A percentile compares a stretch with the other conserved stretches of the same genome.
phyloP scores from a whole-genome alignment of 2,888 invertebrate species.

The Watsonalla binaria region DNA sequence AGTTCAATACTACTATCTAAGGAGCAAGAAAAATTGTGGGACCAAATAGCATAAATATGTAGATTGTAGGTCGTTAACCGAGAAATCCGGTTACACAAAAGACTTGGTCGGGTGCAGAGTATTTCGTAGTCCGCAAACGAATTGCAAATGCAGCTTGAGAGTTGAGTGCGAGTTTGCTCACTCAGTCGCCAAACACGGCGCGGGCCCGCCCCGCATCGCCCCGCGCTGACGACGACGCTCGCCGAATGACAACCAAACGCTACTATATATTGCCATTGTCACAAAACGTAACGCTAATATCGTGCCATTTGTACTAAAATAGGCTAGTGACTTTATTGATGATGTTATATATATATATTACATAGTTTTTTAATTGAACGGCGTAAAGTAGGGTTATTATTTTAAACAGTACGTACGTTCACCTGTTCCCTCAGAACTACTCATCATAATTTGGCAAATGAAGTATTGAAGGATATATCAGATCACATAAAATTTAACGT shows the following conservation, averaged over 20 bases:
- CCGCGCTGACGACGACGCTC: slow-evolving; percentile 27
- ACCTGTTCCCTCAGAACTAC: no score
- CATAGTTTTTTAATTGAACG: no score
- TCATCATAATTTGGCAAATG: no score
- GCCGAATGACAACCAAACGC: slow-evolving; percentile 32
- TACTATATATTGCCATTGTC: slow-evolving; percentile 7
- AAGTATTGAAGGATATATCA: no score
- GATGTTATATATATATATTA: no score
- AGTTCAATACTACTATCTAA: no score
- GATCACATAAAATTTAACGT: no score
- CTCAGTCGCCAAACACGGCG: slow-evolving; percentile 53
- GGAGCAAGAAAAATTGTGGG: slow-evolving; percentile 43
- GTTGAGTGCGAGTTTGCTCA: slow-evolving; percentile 52
- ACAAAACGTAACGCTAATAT: not conserved
- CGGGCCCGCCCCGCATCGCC: slow-evolving; percentile 14
- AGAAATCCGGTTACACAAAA: slow-evolving; percentile 66
- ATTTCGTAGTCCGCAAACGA: slow-evolving; percentile 63
- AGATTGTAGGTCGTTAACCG: slow-evolving; percentile 63
- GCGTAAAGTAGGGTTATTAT: no score
- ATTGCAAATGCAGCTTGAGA: slow-evolving; percentile 55
- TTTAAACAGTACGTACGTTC: no score
- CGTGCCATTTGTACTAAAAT: no score
- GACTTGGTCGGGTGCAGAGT: slow-evolving; percentile 55
- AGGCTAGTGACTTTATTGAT: no score
- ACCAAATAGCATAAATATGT: slow-evolving; percentile 60